Conservation (phyloP, 53 echinoderm and acorn worm genomes). For the Mesocentrotus franciscanus region DNA sequence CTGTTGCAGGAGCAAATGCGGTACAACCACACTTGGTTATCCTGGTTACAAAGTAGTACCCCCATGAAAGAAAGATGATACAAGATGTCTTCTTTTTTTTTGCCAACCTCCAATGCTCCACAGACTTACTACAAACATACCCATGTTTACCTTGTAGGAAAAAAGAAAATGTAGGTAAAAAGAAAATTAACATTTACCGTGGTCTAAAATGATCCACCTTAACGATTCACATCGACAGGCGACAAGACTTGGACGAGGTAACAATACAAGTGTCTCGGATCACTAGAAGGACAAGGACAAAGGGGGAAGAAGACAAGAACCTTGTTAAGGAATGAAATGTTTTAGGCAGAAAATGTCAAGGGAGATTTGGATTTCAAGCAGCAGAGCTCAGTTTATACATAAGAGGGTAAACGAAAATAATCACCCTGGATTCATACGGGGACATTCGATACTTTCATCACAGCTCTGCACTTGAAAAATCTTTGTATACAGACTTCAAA, state of each 20-base stretch:
- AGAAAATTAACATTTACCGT: neutral
- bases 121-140: no score
- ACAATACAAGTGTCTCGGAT: neutral
- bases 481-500: no score
- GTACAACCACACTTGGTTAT: no score
- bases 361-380: neutral
- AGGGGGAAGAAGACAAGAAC: neutral
- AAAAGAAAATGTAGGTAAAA: neutral
- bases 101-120: neutral
- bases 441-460: constrained; percentile 63
- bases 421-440: constrained; percentile 61
- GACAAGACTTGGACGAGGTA: neutral
- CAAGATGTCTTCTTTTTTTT: no score
- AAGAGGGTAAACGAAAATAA: constrained; percentile 61
- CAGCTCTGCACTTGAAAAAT: neutral
- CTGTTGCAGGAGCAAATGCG: no score
- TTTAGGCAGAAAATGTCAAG: neutral
- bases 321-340: neutral
- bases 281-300: neutral
- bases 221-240: neutral
- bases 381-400: constrained; percentile 39
- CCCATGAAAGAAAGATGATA: neutral
- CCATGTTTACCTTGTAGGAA: neutral
- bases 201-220: neutral
- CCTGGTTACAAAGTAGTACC: no score